A percentile compares a stretch with the other conserved stretches of the same genome.
phyloP scores from a whole-genome alignment of 2,888 invertebrate genomes.

The Bimastos eiseni region DNA sequence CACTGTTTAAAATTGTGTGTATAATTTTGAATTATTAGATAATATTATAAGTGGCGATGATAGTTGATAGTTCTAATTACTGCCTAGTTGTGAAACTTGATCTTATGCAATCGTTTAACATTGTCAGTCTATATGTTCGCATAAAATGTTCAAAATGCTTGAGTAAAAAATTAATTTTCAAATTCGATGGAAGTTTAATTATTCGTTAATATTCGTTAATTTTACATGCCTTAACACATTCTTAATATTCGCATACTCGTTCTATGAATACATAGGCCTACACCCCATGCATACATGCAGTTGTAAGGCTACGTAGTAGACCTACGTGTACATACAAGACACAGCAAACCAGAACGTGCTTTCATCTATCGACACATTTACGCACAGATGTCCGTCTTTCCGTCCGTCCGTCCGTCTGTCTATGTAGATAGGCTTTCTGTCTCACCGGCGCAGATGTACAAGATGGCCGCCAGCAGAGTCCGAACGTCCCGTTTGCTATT shows the following conservation, averaged over 20 bases:
- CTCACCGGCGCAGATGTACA: constrained; percentile 54
- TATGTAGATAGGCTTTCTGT: neutral
- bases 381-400: neutral
- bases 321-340: neutral
- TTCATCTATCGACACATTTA: too few relatives aligned
- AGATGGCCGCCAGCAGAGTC: constrained; percentile 54
- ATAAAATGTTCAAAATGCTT: too few relatives aligned
- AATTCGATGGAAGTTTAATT: too few relatives aligned
- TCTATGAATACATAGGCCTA: neutral
- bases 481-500: constrained; percentile 53
- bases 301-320: neutral
- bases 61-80: too few relatives aligned
- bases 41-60: too few relatives aligned
- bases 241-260: neutral
- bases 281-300: neutral
- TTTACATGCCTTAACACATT: neutral
- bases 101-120: too few relatives aligned
- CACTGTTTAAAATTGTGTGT: too few relatives aligned
- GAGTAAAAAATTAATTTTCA: too few relatives aligned
- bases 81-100: too few relatives aligned
- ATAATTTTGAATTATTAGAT: too few relatives aligned
- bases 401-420: neutral
- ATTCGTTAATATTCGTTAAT: too few relatives aligned
- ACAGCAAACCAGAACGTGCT: neutral
- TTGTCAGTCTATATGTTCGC: too few relatives aligned